Conservation (phyloP, 2,113 vertebrate genomes). For the Hemibates koningsi region DNA sequence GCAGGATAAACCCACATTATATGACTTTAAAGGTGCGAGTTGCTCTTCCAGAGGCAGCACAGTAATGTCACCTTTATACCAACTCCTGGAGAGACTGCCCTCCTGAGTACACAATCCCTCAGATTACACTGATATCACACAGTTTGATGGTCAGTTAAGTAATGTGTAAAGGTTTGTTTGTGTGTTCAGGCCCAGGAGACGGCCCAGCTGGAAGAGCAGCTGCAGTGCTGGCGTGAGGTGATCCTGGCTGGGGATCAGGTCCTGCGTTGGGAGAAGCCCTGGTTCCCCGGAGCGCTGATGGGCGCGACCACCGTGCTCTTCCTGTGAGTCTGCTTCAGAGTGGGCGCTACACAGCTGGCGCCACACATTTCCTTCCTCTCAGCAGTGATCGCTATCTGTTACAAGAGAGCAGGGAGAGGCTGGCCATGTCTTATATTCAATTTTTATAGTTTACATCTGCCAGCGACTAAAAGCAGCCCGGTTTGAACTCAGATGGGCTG, state of each 20-base stretch:
- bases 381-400: neutral
- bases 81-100: neutral
- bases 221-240: conserved; percentile 97
- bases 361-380: neutral
- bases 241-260: conserved; percentile 86
- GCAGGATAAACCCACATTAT: neutral
- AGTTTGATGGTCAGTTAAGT: neutral
- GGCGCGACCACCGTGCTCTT: conserved; percentile 81
- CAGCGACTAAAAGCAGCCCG: neutral
- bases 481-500: neutral
- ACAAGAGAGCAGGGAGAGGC: neutral
- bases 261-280: conserved; percentile 91
- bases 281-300: conserved; percentile 86
- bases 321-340: conserved; percentile 78
- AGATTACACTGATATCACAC: neutral
- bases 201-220: conserved; percentile 89
- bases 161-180: neutral
- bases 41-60: neutral
- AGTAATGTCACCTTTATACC: neutral
- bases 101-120: neutral
- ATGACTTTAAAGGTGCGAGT: neutral
- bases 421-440: neutral
- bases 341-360: neutral
- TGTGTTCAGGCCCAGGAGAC: conserved; percentile 84
- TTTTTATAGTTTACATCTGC: neutral